A percentile compares a stretch with the other conserved stretches of the same genome.
Conservation (phyloP, 2,113 vertebrate species). For the Colinus virginianus region DNA sequence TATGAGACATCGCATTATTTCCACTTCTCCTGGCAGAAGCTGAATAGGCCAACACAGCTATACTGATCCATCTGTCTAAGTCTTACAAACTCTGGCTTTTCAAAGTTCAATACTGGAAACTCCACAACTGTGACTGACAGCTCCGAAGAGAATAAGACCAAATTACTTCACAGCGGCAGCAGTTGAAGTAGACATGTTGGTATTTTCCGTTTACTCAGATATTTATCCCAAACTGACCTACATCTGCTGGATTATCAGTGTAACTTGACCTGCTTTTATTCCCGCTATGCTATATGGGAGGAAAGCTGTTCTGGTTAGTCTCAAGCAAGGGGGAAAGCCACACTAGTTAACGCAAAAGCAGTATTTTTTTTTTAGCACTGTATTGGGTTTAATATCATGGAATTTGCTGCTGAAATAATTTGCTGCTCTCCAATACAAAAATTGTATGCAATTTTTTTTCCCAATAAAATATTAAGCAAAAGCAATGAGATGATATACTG, state of each 20-base stretch:
- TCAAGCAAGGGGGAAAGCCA: neutral
- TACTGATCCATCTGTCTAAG: neutral
- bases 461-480: neutral
- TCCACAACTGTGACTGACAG: neutral
- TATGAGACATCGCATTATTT: neutral
- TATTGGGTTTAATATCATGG: neutral
- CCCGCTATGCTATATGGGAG: conserved; percentile 40
- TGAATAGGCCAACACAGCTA: neutral
- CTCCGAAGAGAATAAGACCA: conserved; percentile 45
- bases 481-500: neutral
- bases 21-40: neutral
- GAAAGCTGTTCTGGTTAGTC: conserved; percentile 46
- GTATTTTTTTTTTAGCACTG: conserved; percentile 4
- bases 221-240: conserved; percentile 83
- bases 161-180: conserved; percentile 56
- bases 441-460: neutral
- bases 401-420: neutral
- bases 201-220: conserved; percentile 71
- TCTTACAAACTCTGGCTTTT: neutral
- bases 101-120: neutral
- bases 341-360: conserved; percentile 23
- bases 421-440: neutral
- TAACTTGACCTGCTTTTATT: conserved; percentile 77
- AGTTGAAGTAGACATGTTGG: conserved; percentile 44
- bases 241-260: conserved; percentile 79